phyloP scores from a whole-genome alignment of 2,113 vertebrate species.

The Podilymbus podiceps region DNA sequence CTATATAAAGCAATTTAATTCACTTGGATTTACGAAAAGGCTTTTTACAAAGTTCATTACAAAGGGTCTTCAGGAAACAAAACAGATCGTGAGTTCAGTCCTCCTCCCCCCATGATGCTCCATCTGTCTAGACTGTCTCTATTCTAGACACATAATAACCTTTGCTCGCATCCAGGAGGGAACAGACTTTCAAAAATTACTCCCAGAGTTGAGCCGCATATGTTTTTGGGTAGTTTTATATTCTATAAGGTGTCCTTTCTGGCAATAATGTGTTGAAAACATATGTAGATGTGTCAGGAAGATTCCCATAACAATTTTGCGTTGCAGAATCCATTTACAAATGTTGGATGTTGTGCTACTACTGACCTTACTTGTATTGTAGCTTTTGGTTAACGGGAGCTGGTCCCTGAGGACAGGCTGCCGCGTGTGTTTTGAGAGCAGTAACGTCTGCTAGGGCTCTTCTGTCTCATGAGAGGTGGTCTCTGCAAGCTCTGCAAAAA shows the following conservation, averaged over 20 bases:
- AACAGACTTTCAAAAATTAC: conserved; percentile 12
- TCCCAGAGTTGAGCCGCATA: neutral
- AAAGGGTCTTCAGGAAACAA: conserved; percentile 11
- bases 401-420: neutral
- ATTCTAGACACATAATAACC: conserved; percentile 20
- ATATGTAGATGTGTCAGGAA: neutral
- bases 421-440: neutral
- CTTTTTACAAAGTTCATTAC: neutral
- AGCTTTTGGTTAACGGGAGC: neutral
- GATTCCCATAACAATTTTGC: neutral
- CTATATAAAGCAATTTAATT: neutral
- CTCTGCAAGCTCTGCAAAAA: neutral
- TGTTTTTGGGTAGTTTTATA: neutral
- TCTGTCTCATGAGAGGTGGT: neutral
- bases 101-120: neutral
- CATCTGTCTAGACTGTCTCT: conserved; percentile 30
- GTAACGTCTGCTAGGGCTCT: neutral
- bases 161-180: conserved; percentile 3
- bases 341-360: neutral
- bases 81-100: neutral
- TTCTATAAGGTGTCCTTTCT: conserved; percentile 27
- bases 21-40: neutral
- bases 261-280: neutral
- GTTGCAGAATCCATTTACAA: neutral
- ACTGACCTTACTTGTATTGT: neutral